Conservation (phyloP, 2,888 invertebrate species). For the Ornithoptera alexandrae region DNA sequence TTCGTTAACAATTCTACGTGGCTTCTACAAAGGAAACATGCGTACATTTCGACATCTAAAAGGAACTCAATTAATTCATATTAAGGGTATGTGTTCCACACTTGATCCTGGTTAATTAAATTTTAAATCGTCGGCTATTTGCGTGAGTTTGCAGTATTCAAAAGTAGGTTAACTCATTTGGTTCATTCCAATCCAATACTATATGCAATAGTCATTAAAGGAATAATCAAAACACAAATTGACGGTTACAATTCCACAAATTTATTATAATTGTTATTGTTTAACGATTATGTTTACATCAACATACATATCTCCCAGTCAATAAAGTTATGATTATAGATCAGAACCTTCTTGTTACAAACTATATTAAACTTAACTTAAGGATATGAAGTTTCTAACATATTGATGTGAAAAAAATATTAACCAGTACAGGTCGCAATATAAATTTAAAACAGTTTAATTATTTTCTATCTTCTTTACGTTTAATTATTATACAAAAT, state of each 20-base stretch:
- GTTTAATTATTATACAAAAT: too few relatives aligned
- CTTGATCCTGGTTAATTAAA: constrained; percentile 51
- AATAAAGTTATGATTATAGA: constrained; percentile 33
- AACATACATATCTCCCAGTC: constrained; percentile 62
- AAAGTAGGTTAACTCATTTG: constrained; percentile 46
- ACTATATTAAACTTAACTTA: constrained; percentile 43
- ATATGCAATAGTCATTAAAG: constrained; percentile 30
- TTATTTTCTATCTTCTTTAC: too few relatives aligned
- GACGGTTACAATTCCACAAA: constrained; percentile 51
- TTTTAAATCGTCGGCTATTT: constrained; percentile 46
- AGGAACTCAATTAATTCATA: constrained; percentile 32
- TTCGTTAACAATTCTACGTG: constrained; percentile 22
- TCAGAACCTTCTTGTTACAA: constrained; percentile 17
- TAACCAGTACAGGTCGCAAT: too few relatives aligned
- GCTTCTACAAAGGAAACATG: constrained; percentile 32
- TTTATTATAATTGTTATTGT: constrained; percentile 56
- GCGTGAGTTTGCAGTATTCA: constrained; percentile 54
- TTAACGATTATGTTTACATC: constrained; percentile 62
- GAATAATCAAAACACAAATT: constrained; percentile 28
- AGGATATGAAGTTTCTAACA: constrained; percentile 40
- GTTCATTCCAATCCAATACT: constrained; percentile 42
- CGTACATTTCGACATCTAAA: constrained; percentile 27
- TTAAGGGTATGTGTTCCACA: constrained; percentile 37
- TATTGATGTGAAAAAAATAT: background rate
- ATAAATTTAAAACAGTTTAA: too few relatives aligned